phyloP scores from a whole-genome alignment of 2,113 vertebrate genomes.

The Cyprinodon tularosa region DNA sequence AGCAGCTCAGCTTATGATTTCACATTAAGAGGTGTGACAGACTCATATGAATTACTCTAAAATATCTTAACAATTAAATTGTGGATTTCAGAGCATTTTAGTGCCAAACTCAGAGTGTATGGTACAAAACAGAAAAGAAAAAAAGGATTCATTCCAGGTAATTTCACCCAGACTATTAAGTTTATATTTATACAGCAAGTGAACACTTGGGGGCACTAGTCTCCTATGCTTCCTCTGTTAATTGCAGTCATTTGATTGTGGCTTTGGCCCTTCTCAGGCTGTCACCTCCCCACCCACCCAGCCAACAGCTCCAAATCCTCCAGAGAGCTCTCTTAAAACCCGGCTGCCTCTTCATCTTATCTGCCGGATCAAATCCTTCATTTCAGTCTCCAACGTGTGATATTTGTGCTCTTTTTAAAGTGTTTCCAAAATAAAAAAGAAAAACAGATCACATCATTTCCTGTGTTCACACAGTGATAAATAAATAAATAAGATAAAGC shows the following conservation, averaged over 20 bases:
- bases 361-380: conserved; percentile 44
- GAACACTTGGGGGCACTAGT: conserved; percentile 73
- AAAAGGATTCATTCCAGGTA: not conserved
- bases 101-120: conserved; percentile 7
- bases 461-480: conserved; percentile 6
- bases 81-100: not conserved
- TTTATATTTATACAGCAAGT: conserved; percentile 26
- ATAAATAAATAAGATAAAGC: conserved; percentile 19
- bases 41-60: not conserved
- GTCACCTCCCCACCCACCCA: conserved; percentile 30
- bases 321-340: conserved; percentile 45
- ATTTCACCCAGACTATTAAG: conserved; percentile 4
- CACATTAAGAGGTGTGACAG: not conserved
- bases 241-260: conserved; percentile 66
- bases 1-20: not conserved
- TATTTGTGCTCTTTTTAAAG: conserved; percentile 35
- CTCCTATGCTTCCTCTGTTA: conserved; percentile 57
- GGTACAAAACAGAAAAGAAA: not conserved
- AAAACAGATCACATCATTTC: conserved; percentile 4
- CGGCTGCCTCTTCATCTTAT: conserved; percentile 38
- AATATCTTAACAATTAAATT: conserved; percentile 21
- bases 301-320: conserved; percentile 53
- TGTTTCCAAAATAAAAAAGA: conserved; percentile 13
- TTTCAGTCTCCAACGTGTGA: conserved; percentile 30
- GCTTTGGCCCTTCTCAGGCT: conserved; percentile 13